Conservation (phyloP, 2,113 vertebrate species). For the Corythornis vintsioides region DNA sequence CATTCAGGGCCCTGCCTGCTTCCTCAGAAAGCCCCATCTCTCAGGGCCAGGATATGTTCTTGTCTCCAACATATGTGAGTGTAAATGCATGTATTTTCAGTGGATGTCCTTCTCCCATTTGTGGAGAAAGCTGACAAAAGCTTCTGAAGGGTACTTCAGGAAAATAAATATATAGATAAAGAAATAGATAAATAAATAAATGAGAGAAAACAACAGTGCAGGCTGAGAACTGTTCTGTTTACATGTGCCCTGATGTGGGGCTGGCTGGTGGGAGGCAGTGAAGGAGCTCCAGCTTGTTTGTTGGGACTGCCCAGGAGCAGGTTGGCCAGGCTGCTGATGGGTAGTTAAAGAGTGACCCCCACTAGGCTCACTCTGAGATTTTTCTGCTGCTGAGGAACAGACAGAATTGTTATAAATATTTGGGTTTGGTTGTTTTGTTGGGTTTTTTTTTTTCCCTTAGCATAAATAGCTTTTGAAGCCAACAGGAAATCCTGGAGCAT, state of each 20-base stretch:
- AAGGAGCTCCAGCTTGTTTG: neutral
- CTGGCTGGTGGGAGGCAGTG: neutral
- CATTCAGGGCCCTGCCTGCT: neutral
- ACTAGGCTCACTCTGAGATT: neutral
- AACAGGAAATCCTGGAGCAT: slow-evolving; percentile 1
- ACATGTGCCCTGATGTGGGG: rapidly evolving
- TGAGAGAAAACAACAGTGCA: neutral
- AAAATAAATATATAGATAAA: neutral
- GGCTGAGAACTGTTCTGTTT: neutral
- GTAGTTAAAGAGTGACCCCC: neutral
- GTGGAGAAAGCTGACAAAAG: neutral
- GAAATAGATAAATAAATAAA: too few species aligned
- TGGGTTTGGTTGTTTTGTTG: neutral
- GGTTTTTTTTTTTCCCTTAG: neutral
- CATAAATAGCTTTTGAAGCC: slow-evolving; percentile 19
- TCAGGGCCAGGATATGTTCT: neutral
- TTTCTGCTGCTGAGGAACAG: neutral
- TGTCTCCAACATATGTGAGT: rapidly evolving
- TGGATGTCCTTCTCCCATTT: neutral
- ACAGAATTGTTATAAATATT: neutral
- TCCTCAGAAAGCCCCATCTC: neutral
- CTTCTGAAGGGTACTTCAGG: neutral
- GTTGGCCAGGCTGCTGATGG: neutral
- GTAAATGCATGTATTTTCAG: neutral
- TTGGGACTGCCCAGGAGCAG: neutral